Evolutionary conservation across 1,140 invertebrate genomes (phyloP).

Genomic region (Lepidurus packardi): DNA sequence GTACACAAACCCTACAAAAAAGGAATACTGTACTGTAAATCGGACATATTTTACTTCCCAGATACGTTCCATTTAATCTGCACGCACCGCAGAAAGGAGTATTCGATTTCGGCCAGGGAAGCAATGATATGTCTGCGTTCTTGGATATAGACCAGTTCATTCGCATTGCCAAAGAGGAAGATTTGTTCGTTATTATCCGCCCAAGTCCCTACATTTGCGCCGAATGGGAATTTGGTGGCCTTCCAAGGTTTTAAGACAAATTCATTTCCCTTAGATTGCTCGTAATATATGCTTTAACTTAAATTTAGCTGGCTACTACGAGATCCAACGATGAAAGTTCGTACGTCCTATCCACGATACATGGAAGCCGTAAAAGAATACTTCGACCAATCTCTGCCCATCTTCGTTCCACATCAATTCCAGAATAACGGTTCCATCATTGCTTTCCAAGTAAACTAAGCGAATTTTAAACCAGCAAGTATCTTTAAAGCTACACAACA

Average conservation of each 20-base stretch:
- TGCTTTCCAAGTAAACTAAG: conserved; percentile 32
- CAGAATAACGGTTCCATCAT: conserved; percentile 38
- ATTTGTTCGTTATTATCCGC: conserved; percentile 44
- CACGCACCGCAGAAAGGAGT: conserved; percentile 48
- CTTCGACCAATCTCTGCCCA: conserved; percentile 43
- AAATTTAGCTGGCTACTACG: conserved; percentile 46
- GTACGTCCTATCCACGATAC: conserved; percentile 45
- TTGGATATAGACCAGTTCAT: conserved; percentile 40
- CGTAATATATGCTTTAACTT: neutral
- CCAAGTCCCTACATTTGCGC: conserved; percentile 48
- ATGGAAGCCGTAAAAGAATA: conserved; percentile 43
- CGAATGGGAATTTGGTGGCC: conserved; percentile 48
- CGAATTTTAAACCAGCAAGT: neutral
- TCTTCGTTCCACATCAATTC: conserved; percentile 44
- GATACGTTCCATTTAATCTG: conserved; percentile 53
- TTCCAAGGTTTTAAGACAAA: conserved; percentile 38
- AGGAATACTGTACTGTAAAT: neutral
- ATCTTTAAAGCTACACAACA: neutral
- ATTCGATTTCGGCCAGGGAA: conserved; percentile 42
- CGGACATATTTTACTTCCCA: conserved; percentile 37
- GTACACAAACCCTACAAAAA: conserved; percentile 40
- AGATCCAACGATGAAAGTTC: conserved; percentile 47
- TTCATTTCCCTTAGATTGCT: neutral
- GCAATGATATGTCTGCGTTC: conserved; percentile 38
- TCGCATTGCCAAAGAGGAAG: conserved; percentile 43